Evolutionary conservation across 1,140 invertebrate species (phyloP).

Genomic region (Temnothorax longispinosus): DNA sequence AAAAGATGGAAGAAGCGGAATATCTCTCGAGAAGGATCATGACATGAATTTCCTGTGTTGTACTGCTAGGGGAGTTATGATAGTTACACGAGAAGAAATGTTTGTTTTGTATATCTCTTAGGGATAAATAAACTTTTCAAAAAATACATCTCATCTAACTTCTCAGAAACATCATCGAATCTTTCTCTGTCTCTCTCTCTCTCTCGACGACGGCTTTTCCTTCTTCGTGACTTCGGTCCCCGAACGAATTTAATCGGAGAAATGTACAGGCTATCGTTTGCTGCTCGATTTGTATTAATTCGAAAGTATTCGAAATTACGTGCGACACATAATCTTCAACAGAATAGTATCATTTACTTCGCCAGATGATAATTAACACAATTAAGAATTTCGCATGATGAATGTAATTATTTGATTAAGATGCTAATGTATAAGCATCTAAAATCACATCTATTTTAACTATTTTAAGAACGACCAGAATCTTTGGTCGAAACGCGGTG

Average conservation of each 20-base stretch:
- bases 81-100: conserved; percentile 82
- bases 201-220: conserved; percentile 34
- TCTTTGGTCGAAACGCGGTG: too few species aligned
- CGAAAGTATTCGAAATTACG: not conserved
- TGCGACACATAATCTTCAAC: not conserved
- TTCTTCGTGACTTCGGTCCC: not conserved
- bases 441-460: too few species aligned
- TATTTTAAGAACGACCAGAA: too few species aligned
- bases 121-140: conserved; percentile 86
- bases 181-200: not conserved
- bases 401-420: too few species aligned
- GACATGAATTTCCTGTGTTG: conserved; percentile 84
- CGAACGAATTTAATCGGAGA: not conserved
- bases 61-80: conserved; percentile 83
- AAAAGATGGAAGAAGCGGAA: conserved; percentile 65
- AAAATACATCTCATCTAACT: conserved; percentile 71
- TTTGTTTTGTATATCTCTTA: conserved; percentile 87
- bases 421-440: too few species aligned
- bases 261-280: not conserved
- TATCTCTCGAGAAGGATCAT: conserved; percentile 71
- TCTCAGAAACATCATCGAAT: not conserved
- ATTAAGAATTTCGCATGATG: too few species aligned
- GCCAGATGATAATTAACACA: too few species aligned
- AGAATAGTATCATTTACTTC: too few species aligned
- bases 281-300: not conserved